These are phyloP conservation scores for Eudasyphora cyanicolor DNA, from an alignment of 2,888 invertebrate species.

Conservation along the genomic window DNA sequence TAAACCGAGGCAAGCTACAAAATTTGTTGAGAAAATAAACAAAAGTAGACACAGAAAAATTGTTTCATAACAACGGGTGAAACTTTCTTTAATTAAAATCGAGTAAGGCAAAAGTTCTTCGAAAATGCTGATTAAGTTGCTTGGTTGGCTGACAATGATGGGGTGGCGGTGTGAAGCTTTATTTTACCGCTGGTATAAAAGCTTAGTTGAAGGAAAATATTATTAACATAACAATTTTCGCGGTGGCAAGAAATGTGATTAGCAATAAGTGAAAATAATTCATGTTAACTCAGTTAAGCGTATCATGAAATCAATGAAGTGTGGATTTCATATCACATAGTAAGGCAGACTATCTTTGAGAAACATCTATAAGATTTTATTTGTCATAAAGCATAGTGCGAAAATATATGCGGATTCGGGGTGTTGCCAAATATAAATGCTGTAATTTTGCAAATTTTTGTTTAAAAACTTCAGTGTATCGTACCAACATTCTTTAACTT, in stretches of 20 bases:
- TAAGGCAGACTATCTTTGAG: too few relatives aligned
- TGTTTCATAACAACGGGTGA: constrained; percentile 9
- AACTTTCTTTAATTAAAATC: constrained; percentile 54
- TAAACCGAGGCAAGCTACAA: too few relatives aligned
- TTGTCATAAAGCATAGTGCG: too few relatives aligned
- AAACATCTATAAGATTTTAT: too few relatives aligned
- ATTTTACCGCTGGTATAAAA: too few relatives aligned
- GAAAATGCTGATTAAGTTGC: constrained; percentile 2
- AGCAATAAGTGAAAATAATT: background rate
- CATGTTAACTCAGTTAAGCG: background rate
- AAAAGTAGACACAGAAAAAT: constrained; percentile 4
- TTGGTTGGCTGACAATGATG: background rate
- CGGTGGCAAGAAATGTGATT: background rate
- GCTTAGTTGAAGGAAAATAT: background rate
- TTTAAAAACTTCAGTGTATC: too few relatives aligned
- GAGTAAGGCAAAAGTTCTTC: background rate
- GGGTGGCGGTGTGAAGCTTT: background rate
- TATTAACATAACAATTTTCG: background rate
- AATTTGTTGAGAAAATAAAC: too few relatives aligned
- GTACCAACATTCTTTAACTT: too few relatives aligned
- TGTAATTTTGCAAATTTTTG: too few relatives aligned
- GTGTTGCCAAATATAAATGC: too few relatives aligned
- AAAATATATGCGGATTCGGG: too few relatives aligned
- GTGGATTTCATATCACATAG: too few relatives aligned
- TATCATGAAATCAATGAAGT: background rate